These are phyloP conservation scores for Microtus oregoni DNA, from an alignment of 2,113 vertebrate species.

Conservation along the genomic window DNA sequence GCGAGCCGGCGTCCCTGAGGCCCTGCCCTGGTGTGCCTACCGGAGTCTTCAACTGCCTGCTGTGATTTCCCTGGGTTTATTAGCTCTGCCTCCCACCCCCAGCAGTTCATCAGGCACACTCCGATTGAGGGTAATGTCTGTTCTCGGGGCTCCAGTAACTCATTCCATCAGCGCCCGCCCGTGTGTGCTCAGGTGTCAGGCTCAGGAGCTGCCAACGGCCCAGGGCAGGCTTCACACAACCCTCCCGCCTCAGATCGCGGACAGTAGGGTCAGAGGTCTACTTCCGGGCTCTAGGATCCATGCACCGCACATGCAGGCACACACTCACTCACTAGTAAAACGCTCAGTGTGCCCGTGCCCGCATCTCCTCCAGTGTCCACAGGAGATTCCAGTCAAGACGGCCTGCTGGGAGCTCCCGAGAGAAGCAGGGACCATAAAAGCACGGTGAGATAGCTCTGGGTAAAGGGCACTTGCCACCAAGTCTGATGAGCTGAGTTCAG, in stretches of 20 bases:
- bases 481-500: neutral
- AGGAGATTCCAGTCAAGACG: neutral
- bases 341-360: neutral
- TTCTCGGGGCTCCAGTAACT: slow-evolving; percentile 56
- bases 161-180: slow-evolving; percentile 49
- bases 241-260: neutral
- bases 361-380: neutral
- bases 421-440: neutral
- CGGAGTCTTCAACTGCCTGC: neutral
- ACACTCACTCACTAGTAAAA: neutral
- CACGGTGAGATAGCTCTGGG: neutral
- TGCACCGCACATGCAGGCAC: neutral
- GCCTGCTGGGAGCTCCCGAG: neutral
- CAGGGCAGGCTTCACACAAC: neutral
- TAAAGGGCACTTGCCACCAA: neutral
- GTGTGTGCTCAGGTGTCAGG: neutral
- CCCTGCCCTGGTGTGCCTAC: neutral
- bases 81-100: neutral
- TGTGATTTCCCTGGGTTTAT: neutral
- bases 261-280: too few species aligned
- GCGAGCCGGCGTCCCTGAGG: neutral
- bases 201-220: neutral
- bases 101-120: slow-evolving; percentile 46
- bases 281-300: neutral
- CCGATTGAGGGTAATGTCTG: slow-evolving; percentile 39